Conservation (phyloP, 2,113 vertebrate species). For the Stomatorhinus ivindoensis region DNA sequence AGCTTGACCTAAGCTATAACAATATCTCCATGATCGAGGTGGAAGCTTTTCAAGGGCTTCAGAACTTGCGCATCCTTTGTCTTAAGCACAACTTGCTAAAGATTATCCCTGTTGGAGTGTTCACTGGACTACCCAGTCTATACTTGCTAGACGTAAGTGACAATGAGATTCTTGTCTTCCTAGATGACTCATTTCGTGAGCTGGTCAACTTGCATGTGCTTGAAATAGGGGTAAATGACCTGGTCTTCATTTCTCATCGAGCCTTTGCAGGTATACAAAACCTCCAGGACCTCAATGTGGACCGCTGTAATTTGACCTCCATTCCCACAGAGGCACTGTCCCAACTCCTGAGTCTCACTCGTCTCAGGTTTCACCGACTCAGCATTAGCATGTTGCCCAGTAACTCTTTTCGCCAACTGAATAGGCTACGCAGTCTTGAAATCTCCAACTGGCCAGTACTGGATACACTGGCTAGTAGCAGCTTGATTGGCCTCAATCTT, state of each 20-base stretch:
- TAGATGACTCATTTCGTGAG: slow-evolving; percentile 75
- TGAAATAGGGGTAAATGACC: slow-evolving; percentile 66
- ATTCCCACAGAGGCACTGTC: slow-evolving; percentile 72
- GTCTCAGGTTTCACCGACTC: slow-evolving; percentile 62
- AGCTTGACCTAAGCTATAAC: slow-evolving; percentile 79
- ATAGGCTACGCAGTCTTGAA: slow-evolving; percentile 60
- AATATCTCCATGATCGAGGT: slow-evolving; percentile 76
- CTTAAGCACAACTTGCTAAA: slow-evolving; percentile 72
- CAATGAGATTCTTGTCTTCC: slow-evolving; percentile 79
- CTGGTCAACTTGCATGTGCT: slow-evolving; percentile 60
- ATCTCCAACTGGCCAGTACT: slow-evolving; percentile 70
- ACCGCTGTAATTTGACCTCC: slow-evolving; percentile 73
- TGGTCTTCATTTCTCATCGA: slow-evolving; percentile 72
- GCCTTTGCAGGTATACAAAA: slow-evolving; percentile 67
- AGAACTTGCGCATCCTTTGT: slow-evolving; percentile 56
- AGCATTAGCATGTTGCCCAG: slow-evolving; percentile 61
- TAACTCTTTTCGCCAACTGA: slow-evolving; percentile 63
- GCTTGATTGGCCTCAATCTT: slow-evolving; percentile 71
- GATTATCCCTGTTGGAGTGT: slow-evolving; percentile 71
- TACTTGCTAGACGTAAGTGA: slow-evolving; percentile 70
- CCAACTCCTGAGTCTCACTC: slow-evolving; percentile 59
- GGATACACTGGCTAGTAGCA: slow-evolving; percentile 61
- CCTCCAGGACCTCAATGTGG: slow-evolving; percentile 66
- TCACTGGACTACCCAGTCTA: slow-evolving; percentile 65
- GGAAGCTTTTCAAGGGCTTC: slow-evolving; percentile 70